Evolutionary conservation across 1,140 invertebrate genomes (phyloP), one percentile per base, ranked within the genome.

Genomic region (Ips nitidus): DNA sequence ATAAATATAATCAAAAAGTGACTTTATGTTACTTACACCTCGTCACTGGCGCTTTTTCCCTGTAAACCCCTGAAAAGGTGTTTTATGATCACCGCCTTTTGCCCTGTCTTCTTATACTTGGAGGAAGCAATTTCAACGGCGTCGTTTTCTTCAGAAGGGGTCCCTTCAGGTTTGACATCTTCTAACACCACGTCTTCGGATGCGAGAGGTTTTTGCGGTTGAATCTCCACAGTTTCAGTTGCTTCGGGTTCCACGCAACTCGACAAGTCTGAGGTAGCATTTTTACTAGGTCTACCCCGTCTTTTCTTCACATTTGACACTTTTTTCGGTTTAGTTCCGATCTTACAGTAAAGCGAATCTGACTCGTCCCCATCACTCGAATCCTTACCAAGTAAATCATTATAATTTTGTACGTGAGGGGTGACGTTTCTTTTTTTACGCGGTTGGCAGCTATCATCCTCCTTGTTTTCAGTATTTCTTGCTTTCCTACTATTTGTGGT

Each of bases 11-110:
- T 5, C n/a, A 47, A 5, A 47, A 47, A 5, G 4, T 47, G 4
- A 47, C n/a, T 47, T 47, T n/a, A 47, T 47, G 4, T 47, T 47
- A 47, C 45, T 47, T 47, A n/a, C 45, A 47, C 45, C n/a, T 5
- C n/a, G 4, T 47, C 45, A 47, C 4, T n/a, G n/a, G 45, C 45
- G 45, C 45, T n/a, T 47, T 47, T 47, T 47, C 45, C 45, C n/a
- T 47, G 45, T 47, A 47, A 47, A 47, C 4, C n/a, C 4, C n/a
- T 47, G 4, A 47, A 47, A 5, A 47, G 4, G 4, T 47, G 4
- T 5, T 47, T 47, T 47, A 47, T 5, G 4, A n/a, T n/a, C 45
- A 47, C n/a, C n/a, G 45, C 45, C n/a, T n/a, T 47, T 5, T 47
- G 45, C n/a, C 45, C 45, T n/a, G 45, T 47, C 4, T 47, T 5